These are phyloP conservation scores for Pantala flavescens DNA, from an alignment of 1,140 invertebrate species.

Conservation along the genomic window DNA sequence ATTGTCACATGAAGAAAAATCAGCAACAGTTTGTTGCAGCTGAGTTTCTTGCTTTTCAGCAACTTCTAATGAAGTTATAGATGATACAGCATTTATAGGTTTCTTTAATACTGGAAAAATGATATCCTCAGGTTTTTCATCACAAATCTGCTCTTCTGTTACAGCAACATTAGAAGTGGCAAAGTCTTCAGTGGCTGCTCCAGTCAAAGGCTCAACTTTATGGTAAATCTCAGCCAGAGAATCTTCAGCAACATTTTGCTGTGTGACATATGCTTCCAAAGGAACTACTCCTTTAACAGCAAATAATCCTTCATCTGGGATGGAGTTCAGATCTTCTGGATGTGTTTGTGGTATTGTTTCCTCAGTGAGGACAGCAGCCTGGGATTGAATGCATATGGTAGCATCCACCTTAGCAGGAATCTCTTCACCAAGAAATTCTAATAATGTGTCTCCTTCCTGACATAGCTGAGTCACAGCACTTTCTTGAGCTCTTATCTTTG, in stretches of 20 bases:
- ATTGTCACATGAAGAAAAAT: background rate
- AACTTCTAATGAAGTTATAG: conserved; percentile 1
- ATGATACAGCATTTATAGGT: background rate
- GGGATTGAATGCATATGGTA: background rate
- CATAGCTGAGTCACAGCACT: background rate
- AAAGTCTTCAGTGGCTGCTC: conserved; percentile 14
- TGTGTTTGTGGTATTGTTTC: conserved; percentile 12
- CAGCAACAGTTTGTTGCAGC: conserved; percentile 4
- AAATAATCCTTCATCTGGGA: background rate
- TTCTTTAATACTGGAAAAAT: background rate
- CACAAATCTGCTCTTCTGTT: conserved; percentile 12
- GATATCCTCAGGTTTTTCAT: conserved; percentile 1
- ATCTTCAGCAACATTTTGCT: conserved; percentile 11
- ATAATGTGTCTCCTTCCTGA: background rate
- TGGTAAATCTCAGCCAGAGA: background rate
- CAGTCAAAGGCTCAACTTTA: background rate
- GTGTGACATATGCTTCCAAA: background rate
- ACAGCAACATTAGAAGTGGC: conserved; percentile 15
- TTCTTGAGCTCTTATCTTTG: background rate
- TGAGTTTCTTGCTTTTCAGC: conserved; percentile 11
- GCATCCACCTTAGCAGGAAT: background rate
- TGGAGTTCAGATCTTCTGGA: background rate
- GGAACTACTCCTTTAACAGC: conserved; percentile 7
- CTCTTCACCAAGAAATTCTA: background rate
- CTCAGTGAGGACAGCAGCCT: conserved; percentile 11